Evolutionary conservation across 2,888 invertebrate genomes (phyloP), one percentile per base, ranked within the genome.

Genomic region (Himalopsyche kuldschensis): DNA sequence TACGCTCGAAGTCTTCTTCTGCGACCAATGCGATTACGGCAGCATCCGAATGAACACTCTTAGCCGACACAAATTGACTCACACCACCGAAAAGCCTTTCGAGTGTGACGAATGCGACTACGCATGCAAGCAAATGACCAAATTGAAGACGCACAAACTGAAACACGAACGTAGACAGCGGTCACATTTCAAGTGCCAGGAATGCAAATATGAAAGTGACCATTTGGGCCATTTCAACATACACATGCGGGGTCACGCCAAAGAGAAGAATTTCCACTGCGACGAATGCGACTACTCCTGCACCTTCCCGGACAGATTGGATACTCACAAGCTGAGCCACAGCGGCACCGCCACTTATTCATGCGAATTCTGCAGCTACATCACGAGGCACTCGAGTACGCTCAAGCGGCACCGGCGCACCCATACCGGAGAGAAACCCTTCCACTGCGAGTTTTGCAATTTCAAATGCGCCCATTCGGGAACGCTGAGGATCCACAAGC

Each of bases 11-110:
- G 47, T 76, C 63, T 83, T 48, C 35, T 41, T 48, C 6, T 83
- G 83, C 24, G 79, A 80, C 31, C 76, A 80, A 41, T 83, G 83
- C 32, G 75, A 76, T 41, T 83, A 83, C 41, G 55, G 55, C n/a
- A 80, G 83, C 4, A 77, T 76, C n/a, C 47, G 80, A 27, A 27
- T 55, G 15, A 80, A 79, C 24, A 80, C 83, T 17, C 63, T 77
- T 24, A 55, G 75, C 15, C 48, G 83, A 17, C 83, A 83, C 41
- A 31, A 20, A 55, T 41, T 83, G 3, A 80, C 77, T 0, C 83
- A 83, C 41, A 79, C 79, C 30, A 48, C 41, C 15, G 83, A 83
- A 11, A 83, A 83, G 55, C 83, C 83, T n/a, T 83, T 41, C 77
- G 80, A 76, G 10, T 83, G 83, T 20, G 76, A 79, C 27, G 20